Base-by-base conservation (phyloP, 2,797 vertebrate species). In the Choloepus didactylus region DNA sequence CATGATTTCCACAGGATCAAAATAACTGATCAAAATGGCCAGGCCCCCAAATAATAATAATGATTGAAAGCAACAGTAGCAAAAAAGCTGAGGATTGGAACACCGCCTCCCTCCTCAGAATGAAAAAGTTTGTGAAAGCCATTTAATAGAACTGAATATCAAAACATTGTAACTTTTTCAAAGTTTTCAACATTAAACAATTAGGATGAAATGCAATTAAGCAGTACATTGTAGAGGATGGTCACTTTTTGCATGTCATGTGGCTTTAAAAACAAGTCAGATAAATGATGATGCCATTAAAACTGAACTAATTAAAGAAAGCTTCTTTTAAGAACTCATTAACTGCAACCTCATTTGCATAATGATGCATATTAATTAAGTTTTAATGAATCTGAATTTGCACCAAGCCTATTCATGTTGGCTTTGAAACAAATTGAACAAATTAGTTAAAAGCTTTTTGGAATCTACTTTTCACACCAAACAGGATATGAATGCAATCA, bases 311-410 rank as follows among this genome's bases (percentile, higher is more conserved):
- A 99, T 99, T 99, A 99, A 99, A 99, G 99, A 99, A 99, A 98
- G 99, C 99, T 99, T 99, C 99, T 99, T 99, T 99, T 99, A 99
- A 99, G 98, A 99, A 99, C 99, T 99, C 99, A 99, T 99, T 99
- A 99, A 99, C 99, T 99, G 99, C 99, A 99, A 98, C 99, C 99
- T 99, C 99, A 99, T 99, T 99, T 99, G 99, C 99, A 99, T 99
- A 99, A 99, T 99, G 99, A 99, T 99, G 99, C 99, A 99, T 99
- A 99, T 99, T 99, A 99, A 99, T 99, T 99, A 99, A 99, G 99
- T 99, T 99, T 99, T 99, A 99, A 99, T 99, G 99, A 99, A 99
- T 99, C 99, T 99, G 99, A 99, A 99, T 99, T 99, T 99, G 99
- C 99, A 99, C 99, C 99, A 99, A 99, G 99, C 99, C 99, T 99